These are phyloP conservation scores for Hycleus cichorii DNA, from an alignment of 1,140 invertebrate genomes.

Conservation along the genomic window DNA sequence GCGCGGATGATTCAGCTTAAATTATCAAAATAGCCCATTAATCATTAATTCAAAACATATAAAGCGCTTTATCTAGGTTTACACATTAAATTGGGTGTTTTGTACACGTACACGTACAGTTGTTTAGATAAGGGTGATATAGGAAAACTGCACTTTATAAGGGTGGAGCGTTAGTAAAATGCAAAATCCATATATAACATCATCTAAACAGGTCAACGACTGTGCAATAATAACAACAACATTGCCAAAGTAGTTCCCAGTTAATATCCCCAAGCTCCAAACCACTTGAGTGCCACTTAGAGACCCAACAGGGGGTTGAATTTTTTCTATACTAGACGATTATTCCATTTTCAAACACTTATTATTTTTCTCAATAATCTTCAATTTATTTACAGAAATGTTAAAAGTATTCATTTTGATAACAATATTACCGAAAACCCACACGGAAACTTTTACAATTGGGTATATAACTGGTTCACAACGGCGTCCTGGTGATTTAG, in stretches of 20 bases:
- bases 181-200: not conserved
- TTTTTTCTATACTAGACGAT: not conserved
- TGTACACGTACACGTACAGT: not conserved
- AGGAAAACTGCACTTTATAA: not conserved
- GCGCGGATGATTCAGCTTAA: no score
- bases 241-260: not conserved
- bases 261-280: not conserved
- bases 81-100: not conserved
- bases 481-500: conserved; percentile 61
- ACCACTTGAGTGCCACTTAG: conserved; percentile 6
- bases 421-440: not conserved
- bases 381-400: no score
- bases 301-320: not conserved
- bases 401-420: no score
- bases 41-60: not conserved
- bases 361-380: not conserved
- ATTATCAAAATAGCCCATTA: not conserved
- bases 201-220: conserved; percentile 9
- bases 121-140: not conserved
- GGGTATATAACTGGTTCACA: conserved; percentile 76
- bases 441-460: conserved; percentile 47
- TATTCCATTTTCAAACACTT: not conserved
- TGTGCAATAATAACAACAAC: conserved; percentile 3
- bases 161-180: not conserved
- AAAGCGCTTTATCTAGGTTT: not conserved